A percentile compares a stretch with the other conserved stretches of the same genome.
Evolutionary conservation across 2,113 vertebrate genomes (phyloP).

Genomic region (Crotalus helleri): DNA sequence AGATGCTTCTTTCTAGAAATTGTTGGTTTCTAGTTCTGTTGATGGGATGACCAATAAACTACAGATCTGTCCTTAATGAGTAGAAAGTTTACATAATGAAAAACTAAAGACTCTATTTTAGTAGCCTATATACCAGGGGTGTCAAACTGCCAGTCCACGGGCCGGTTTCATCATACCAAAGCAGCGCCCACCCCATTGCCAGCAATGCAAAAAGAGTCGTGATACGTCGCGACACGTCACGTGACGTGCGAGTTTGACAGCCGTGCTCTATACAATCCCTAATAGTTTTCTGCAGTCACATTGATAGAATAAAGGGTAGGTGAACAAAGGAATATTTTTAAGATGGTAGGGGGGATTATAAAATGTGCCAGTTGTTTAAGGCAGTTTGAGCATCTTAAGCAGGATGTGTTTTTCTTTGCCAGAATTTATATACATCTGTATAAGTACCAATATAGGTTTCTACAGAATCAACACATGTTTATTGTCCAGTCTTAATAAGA

Average conservation of each 20-base stretch:
- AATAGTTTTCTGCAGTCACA: not conserved
- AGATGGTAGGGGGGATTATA: not conserved
- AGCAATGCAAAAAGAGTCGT: too few relatives aligned
- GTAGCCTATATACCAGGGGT: not conserved
- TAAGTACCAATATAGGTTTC: not conserved
- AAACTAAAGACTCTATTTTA: not conserved
- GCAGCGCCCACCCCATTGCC: too few relatives aligned
- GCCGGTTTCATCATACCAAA: too few relatives aligned
- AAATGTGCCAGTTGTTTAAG: not conserved
- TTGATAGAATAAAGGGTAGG: not conserved
- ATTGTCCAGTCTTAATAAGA: not conserved
- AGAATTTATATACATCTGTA: not conserved
- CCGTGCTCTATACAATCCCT: not conserved
- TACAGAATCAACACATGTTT: not conserved
- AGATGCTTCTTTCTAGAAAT: not conserved
- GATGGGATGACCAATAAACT: not conserved
- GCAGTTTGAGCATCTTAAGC: not conserved
- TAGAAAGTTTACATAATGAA: not conserved
- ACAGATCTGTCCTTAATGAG: not conserved
- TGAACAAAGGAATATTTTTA: not conserved
- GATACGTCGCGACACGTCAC: too few relatives aligned
- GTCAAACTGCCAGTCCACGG: too few relatives aligned
- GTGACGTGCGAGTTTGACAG: too few relatives aligned
- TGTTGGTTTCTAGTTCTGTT: not conserved
- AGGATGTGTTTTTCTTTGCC: not conserved